Percentiles rank a stretch among this genome's conserved stretches.
phyloP scores from a whole-genome alignment of 2,797 vertebrate species.

The Coilia nasus region DNA sequence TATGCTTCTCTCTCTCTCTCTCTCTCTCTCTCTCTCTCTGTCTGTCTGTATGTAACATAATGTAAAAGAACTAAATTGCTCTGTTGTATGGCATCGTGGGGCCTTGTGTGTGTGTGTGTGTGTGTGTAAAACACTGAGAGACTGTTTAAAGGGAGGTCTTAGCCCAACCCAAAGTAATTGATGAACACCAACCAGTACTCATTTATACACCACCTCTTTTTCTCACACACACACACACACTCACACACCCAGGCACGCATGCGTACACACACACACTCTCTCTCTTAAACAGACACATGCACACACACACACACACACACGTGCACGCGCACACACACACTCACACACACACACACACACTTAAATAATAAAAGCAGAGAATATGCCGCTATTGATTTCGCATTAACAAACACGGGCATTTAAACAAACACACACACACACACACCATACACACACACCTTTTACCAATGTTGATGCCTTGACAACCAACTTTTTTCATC shows the following conservation, averaged over 20 bases:
- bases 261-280: neutral
- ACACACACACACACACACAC: neutral
- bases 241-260: too few species aligned
- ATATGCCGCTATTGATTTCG: neutral
- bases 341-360: too few species aligned
- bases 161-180: neutral
- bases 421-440: too few species aligned
- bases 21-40: slow-evolving; percentile 5
- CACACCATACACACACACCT: too few species aligned
- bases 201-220: too few species aligned
- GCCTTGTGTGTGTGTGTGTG: neutral
- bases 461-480: too few species aligned
- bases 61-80: too few species aligned
- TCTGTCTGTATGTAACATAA: neutral
- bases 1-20: neutral
- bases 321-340: neutral
- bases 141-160: neutral
- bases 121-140: neutral
- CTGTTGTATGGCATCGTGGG: too few species aligned
- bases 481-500: too few species aligned
- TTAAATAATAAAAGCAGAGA: too few species aligned
- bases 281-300: too few species aligned
- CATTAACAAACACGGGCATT: neutral
- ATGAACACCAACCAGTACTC: neutral
- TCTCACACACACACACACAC: too few species aligned